Conservation (phyloP, 2,113 vertebrate species). For the Paradisaea rubra region DNA sequence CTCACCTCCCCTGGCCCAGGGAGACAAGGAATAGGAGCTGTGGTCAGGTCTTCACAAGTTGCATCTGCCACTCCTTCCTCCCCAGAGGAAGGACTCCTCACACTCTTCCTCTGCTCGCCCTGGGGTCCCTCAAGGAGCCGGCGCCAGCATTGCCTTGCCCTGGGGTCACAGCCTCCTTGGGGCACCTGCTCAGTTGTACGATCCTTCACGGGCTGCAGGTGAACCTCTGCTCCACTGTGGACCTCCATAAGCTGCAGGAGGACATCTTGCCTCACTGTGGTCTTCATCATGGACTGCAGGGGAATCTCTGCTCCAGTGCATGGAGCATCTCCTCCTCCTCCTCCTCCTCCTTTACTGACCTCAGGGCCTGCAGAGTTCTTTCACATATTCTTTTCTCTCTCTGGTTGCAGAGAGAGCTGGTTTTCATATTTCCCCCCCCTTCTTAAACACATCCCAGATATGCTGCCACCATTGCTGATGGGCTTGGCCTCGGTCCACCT, state of each 20-base stretch:
- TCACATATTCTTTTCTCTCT: neutral
- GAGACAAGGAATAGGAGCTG: neutral
- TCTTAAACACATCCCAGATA: neutral
- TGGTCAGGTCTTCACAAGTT: neutral
- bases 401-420: neutral
- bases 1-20: neutral
- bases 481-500: neutral
- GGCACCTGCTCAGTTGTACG: too few species aligned
- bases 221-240: neutral
- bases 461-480: too few species aligned
- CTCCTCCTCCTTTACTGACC: neutral
- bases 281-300: neutral
- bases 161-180: neutral
- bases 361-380: neutral
- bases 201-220: neutral
- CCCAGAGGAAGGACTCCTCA: neutral
- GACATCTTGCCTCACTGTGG: neutral
- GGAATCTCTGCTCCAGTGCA: neutral
- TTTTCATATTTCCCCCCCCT: fast-evolving
- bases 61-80: neutral
- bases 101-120: fast-evolving
- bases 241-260: neutral
- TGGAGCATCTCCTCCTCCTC: neutral
- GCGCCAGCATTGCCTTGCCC: neutral
- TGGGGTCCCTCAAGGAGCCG: neutral